phyloP scores from a whole-genome alignment of 2,888 invertebrate species.

The Abscondita cerata region DNA sequence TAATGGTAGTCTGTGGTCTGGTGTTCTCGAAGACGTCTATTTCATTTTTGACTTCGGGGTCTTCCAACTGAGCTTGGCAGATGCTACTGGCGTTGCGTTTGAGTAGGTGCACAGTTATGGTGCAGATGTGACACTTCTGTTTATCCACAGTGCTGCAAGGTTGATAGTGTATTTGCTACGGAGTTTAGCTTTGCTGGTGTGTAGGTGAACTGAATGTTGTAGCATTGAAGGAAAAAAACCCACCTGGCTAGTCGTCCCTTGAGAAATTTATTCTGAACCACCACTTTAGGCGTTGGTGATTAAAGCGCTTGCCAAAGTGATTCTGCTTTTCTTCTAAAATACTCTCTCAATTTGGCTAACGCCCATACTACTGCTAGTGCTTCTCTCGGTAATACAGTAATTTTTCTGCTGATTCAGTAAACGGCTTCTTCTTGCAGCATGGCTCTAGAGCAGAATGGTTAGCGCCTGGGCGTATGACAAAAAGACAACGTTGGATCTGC shows the following conservation, averaged over 20 bases:
- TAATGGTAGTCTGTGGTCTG: not conserved
- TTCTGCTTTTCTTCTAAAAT: too few species aligned
- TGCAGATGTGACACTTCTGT: too few species aligned
- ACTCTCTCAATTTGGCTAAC: too few species aligned
- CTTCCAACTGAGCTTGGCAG: not conserved
- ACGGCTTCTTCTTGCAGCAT: not conserved
- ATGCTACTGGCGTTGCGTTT: not conserved
- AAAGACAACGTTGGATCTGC: constrained; percentile 9
- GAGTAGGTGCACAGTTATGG: not conserved
- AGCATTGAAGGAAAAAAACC: too few species aligned
- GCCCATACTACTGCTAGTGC: too few species aligned
- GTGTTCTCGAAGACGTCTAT: not conserved
- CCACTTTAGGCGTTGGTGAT: too few species aligned
- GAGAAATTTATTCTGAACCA: too few species aligned
- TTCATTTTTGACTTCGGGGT: not conserved
- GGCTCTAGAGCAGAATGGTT: constrained; percentile 14
- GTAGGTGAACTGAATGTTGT: too few species aligned
- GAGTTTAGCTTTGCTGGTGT: too few species aligned
- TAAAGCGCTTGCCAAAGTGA: too few species aligned
- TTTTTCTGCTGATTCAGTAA: not conserved
- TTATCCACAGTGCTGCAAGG: not conserved
- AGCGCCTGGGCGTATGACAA: constrained; percentile 14
- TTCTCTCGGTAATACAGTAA: too few species aligned
- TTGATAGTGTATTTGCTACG: not conserved
- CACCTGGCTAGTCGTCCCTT: too few species aligned